Percentiles rank a stretch among this genome's conserved stretches.
These are phyloP conservation scores for Drosophila pachea DNA, from an alignment of 1,140 invertebrate species.

Conservation along the genomic window DNA sequence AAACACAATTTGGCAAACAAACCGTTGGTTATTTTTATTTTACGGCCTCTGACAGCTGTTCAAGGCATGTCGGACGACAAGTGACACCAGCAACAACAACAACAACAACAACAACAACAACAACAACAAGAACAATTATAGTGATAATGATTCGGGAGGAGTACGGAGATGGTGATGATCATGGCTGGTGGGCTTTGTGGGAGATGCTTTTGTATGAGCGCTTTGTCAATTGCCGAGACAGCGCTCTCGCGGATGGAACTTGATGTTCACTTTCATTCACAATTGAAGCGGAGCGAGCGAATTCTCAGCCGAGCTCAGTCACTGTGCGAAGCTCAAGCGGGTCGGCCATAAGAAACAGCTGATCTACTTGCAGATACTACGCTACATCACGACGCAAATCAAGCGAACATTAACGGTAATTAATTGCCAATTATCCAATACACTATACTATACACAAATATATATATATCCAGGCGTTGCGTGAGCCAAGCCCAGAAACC, in stretches of 20 bases:
- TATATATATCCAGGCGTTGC: constrained; percentile 32
- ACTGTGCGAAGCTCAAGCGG: constrained; percentile 42
- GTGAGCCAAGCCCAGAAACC: constrained; percentile 50
- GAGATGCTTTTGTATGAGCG: constrained; percentile 12
- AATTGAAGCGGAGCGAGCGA: constrained; percentile 38
- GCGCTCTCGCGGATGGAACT: constrained; percentile 14
- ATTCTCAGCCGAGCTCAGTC: constrained; percentile 51
- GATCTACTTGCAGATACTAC: constrained; percentile 25
- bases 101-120: constrained; percentile 4
- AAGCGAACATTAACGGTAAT: constrained; percentile 61
- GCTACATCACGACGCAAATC: constrained; percentile 19
- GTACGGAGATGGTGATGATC: constrained; percentile 40
- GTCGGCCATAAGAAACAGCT: constrained; percentile 30
- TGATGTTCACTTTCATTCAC: constrained; percentile 58
- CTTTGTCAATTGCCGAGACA: constrained; percentile 30
- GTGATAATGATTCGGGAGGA: constrained; percentile 32
- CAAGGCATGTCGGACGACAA: constrained; percentile 32
- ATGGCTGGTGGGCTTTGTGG: constrained; percentile 13
- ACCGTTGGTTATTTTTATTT: constrained; percentile 30
- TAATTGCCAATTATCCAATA: constrained; percentile 38
- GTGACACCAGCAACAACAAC: constrained; percentile 6
- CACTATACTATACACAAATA: no score
- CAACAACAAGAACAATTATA: constrained; percentile 19
- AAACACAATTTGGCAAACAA: constrained; percentile 33
- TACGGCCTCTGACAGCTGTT: constrained; percentile 22